Percentiles rank a stretch among this genome's conserved stretches.
These are phyloP conservation scores for Oncorhynchus keta DNA, from an alignment of 2,113 vertebrate species.

Conservation along the genomic window DNA sequence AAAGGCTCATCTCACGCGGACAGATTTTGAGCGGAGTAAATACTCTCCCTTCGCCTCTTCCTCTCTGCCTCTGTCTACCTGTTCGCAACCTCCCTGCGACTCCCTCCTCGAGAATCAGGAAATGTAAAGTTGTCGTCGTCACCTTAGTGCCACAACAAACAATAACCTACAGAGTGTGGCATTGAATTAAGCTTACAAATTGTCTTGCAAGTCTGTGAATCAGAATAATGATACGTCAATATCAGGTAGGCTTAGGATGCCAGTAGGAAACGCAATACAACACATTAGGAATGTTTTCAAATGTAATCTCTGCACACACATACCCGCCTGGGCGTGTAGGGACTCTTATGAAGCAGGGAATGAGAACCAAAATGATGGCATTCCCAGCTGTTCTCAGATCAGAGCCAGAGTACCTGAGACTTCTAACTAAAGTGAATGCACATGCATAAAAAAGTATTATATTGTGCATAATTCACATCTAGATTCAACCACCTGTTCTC, in stretches of 20 bases:
- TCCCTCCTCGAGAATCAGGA: neutral
- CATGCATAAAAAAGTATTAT: no score
- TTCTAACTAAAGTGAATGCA: no score
- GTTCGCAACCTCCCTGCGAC: neutral
- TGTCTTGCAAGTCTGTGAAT: neutral
- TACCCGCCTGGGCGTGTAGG: conserved; percentile 27
- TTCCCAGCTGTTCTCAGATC: neutral
- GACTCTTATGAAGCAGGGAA: conserved; percentile 13
- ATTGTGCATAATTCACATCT: no score
- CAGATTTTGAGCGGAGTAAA: no score
- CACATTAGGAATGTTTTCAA: neutral
- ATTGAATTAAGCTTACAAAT: neutral
- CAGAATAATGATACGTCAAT: neutral
- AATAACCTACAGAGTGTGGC: neutral
- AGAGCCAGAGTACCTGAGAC: no score
- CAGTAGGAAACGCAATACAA: neutral
- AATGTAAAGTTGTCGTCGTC: neutral
- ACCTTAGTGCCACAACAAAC: neutral
- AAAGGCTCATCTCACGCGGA: no score
- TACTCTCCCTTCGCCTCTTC: no score
- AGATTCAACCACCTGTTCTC: no score
- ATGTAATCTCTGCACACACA: conserved; percentile 16
- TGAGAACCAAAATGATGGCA: neutral
- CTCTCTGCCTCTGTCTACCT: neutral
- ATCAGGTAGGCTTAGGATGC: neutral